Percentiles rank a stretch among this genome's conserved stretches.
Evolutionary conservation across 2,797 vertebrate species (phyloP).

Genomic region (Poecile montanus): DNA sequence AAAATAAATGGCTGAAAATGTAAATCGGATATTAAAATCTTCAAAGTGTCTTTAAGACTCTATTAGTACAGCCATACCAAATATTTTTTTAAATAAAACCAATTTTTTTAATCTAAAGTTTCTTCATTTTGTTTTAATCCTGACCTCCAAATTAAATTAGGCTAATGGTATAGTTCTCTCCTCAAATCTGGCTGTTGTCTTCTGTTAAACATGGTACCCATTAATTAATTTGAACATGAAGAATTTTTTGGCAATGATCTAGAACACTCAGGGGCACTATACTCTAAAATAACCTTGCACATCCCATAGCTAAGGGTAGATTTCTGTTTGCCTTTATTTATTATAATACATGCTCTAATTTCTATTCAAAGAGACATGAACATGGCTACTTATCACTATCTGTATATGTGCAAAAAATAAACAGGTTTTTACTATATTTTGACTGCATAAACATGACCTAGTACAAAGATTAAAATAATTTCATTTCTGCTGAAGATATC

Average conservation of each 20-base stretch:
- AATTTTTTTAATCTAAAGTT: not conserved
- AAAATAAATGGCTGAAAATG: constrained; percentile 38
- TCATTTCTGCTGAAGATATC: not conserved
- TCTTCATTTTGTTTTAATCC: not conserved
- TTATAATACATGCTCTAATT: not conserved
- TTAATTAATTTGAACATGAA: constrained; percentile 16
- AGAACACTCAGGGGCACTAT: not conserved
- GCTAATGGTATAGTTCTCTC: not conserved
- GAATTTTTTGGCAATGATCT: not conserved
- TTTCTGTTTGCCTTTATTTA: not conserved
- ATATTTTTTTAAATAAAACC: not conserved
- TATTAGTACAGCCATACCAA: not conserved
- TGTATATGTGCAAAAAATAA: not conserved
- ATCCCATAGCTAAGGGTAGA: not conserved
- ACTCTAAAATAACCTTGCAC: not conserved
- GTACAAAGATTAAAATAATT: not conserved
- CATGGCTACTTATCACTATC: rapidly evolving
- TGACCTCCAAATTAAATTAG: not conserved
- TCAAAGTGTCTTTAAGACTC: not conserved
- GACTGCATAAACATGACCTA: not conserved
- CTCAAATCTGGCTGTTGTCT: not conserved
- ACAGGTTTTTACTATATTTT: not conserved
- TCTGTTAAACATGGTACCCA: not conserved
- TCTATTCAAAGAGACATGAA: not conserved
- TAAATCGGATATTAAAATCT: constrained; percentile 30